These are phyloP conservation scores for Drosophila maculinotata DNA, from an alignment of 2,888 invertebrate species.

Conservation along the genomic window DNA sequence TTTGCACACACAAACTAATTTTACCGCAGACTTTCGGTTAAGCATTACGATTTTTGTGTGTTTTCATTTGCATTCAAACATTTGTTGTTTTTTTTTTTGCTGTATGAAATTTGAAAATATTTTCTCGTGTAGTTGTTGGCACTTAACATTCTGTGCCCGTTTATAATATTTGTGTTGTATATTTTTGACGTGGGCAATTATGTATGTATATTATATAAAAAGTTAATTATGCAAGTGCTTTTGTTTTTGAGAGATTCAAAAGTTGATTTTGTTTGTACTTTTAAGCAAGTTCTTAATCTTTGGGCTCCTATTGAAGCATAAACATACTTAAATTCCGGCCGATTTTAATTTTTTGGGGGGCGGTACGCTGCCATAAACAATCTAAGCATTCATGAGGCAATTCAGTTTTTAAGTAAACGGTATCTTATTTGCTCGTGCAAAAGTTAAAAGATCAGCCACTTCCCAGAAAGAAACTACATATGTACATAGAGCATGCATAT, in stretches of 20 bases:
- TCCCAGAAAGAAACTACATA: constrained; percentile 30
- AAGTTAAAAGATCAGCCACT: constrained; percentile 34
- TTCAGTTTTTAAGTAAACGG: constrained; percentile 42
- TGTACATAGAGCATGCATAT: background rate
- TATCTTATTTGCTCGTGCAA: constrained; percentile 29
- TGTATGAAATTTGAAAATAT: constrained; percentile 62
- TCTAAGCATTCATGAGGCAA: constrained; percentile 48
- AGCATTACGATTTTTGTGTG: constrained; percentile 47
- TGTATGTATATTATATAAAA: constrained; percentile 45
- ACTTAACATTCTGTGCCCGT: constrained; percentile 76
- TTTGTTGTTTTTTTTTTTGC: constrained; percentile 22
- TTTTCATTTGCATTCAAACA: constrained; percentile 57
- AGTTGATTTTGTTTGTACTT: constrained; percentile 36
- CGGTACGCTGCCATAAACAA: constrained; percentile 46
- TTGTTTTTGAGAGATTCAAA: constrained; percentile 17
- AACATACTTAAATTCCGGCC: constrained; percentile 9
- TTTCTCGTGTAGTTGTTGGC: constrained; percentile 70
- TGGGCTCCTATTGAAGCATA: constrained; percentile 18
- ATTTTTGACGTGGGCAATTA: constrained; percentile 68
- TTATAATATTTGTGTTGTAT: constrained; percentile 41
- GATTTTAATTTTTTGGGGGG: background rate
- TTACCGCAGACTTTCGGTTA: constrained; percentile 33
- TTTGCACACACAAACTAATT: constrained; percentile 12
- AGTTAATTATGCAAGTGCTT: constrained; percentile 57
- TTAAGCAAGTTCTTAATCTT: constrained; percentile 12